Evolutionary conservation across 2,888 invertebrate genomes (phyloP), one percentile per base, ranked within the genome.

Genomic region (Empis livida): DNA sequence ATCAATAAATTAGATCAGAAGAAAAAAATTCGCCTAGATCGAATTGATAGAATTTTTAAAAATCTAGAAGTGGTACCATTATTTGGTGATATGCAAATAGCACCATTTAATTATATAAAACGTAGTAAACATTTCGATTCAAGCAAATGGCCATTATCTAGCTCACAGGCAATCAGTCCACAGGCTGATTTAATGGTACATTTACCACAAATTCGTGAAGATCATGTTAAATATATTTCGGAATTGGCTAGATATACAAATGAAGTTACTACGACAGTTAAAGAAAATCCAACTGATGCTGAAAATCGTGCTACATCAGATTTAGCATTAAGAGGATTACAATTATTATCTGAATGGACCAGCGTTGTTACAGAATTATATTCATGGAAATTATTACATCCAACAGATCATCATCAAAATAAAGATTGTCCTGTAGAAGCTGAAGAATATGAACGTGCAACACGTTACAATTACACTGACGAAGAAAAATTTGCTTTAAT

Each of bases 41-140:
- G 90, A 55, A 92, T 99, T 53, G 97, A 99, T 69, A 79, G 90
- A 56, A 96, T 99, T 51, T 96, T 99, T 60, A 97, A 97, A 80
- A 91, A 92, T 61, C 67, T 95, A 53, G 94, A 95, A 69, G 94
- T 95, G 46, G 95, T 95, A 0, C 94, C 95, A 0, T 70, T 99
- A 2, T 99, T 96, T 66, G 97, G 97, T 0, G 99, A 99, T 58
- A 99, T 99, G 97, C 96, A 97, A 71, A 96, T 99, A 46, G 94
- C 95, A 0, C 97, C 97, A 0, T 99, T 97, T 67, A 92, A 94
- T 64, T 99, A 97, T 62, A 92, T 99, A 53, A 92, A 90, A 65
- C 76, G 92, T 16, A 92, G 91, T 47, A 90, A 91, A 56, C 90
- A 93, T 64, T 96, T 89, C 62, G 95, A 96, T 61, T 78, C 90